Evolutionary conservation across 2,113 vertebrate genomes (phyloP).

Genomic region (Microcebus tavaratra): DNA sequence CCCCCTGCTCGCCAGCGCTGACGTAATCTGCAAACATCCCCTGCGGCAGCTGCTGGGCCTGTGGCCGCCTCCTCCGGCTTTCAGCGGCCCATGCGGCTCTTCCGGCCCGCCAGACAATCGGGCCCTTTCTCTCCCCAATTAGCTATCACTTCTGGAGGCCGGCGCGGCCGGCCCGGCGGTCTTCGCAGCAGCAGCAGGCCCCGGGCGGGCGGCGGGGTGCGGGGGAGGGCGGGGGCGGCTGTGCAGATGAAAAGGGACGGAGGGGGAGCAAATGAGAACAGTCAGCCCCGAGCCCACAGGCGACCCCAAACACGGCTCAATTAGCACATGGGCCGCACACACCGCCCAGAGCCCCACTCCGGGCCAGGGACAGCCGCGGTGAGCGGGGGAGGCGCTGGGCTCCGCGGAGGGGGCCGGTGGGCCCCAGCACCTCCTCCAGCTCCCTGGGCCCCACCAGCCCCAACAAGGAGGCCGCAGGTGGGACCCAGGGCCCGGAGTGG

Average conservation of each 20-base stretch:
- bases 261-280: conserved; percentile 7
- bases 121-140: conserved; percentile 93
- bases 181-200: conserved; percentile 82
- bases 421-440: too few species aligned
- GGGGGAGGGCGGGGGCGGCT: not conserved
- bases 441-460: not conserved
- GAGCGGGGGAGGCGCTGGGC: not conserved
- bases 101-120: conserved; percentile 91
- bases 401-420: not conserved
- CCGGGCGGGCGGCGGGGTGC: conserved; percentile 37
- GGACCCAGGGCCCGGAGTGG: rapidly evolving
- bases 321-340: not conserved
- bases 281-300: not conserved
- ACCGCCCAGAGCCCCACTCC: not conserved
- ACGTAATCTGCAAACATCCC: conserved; percentile 94
- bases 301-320: not conserved
- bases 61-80: conserved; percentile 86
- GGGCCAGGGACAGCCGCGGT: not conserved
- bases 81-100: conserved; percentile 86
- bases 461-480: not conserved
- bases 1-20: conserved; percentile 87
- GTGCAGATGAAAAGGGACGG: conserved; percentile 71
- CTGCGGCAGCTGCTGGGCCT: conserved; percentile 95
- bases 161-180: conserved; percentile 83
- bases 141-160: conserved; percentile 92